These are phyloP conservation scores for Heteromurus nitidus DNA, from an alignment of 2,888 invertebrate genomes.

Conservation along the genomic window DNA sequence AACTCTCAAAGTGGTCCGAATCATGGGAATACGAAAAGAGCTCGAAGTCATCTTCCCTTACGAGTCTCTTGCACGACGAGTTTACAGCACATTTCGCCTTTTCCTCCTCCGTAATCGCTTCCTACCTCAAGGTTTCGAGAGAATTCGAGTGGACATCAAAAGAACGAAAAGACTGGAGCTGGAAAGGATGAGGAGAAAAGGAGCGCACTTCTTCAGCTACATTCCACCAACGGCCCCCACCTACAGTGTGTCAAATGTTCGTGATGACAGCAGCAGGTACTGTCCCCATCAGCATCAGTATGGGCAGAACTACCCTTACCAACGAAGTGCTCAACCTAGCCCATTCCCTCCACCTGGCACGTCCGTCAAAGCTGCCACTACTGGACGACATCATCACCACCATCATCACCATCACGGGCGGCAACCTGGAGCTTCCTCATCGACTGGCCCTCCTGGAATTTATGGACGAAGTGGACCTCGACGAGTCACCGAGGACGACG, in stretches of 20 bases:
- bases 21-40: constrained; percentile 65
- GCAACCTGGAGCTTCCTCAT: constrained; percentile 16
- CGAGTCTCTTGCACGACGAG: constrained; percentile 68
- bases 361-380: constrained; percentile 16
- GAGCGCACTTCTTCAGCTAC: constrained; percentile 61
- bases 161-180: constrained; percentile 70
- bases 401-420: constrained; percentile 45
- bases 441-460: constrained; percentile 36
- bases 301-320: constrained; percentile 55
- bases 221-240: constrained; percentile 60
- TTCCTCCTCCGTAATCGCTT: constrained; percentile 64
- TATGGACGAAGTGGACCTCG: constrained; percentile 59
- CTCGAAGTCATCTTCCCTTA: constrained; percentile 70
- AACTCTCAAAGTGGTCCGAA: constrained; percentile 66
- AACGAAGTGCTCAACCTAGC: constrained; percentile 67
- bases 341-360: constrained; percentile 64
- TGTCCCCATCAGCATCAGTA: constrained; percentile 56
- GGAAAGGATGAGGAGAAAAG: constrained; percentile 67
- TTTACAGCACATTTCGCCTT: constrained; percentile 69
- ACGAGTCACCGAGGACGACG: constrained; percentile 38
- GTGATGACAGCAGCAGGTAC: constrained; percentile 30
- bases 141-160: constrained; percentile 68
- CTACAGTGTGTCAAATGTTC: constrained; percentile 55
- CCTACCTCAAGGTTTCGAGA: constrained; percentile 65
- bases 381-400: constrained; percentile 44